Evolutionary conservation across 2,888 invertebrate species (phyloP).

Genomic region (Sminthurinus aureus): DNA sequence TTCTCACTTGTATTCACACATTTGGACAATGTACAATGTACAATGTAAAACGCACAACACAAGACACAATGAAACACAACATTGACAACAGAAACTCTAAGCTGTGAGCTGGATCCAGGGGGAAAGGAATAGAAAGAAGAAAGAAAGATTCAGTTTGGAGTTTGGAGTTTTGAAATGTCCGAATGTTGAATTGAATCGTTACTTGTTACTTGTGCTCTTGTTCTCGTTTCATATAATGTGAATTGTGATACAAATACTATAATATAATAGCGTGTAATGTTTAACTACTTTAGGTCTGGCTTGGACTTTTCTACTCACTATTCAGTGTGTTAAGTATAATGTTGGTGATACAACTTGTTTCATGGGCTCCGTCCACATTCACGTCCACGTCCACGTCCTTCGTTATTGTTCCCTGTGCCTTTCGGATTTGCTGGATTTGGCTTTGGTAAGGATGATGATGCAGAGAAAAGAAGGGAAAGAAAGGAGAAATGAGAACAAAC

Average conservation of each 20-base stretch:
- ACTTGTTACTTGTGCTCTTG: constrained; percentile 13
- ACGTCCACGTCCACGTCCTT: not conserved
- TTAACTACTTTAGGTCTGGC: too few species aligned
- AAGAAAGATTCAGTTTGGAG: constrained; percentile 16
- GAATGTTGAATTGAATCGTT: constrained; percentile 34
- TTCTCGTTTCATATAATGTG: not conserved
- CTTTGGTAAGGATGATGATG: constrained; percentile 8
- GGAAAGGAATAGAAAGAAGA: not conserved
- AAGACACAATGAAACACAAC: too few species aligned
- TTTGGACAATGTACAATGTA: not conserved
- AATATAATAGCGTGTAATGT: too few species aligned
- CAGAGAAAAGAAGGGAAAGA: not conserved
- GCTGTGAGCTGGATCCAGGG: too few species aligned
- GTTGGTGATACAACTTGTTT: not conserved
- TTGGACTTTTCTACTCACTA: too few species aligned
- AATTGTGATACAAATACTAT: too few species aligned
- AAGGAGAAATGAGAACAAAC: too few species aligned
- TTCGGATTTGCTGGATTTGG: not conserved
- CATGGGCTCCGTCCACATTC: not conserved
- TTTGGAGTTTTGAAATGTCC: not conserved
- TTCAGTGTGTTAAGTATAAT: not conserved
- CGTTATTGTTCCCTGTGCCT: not conserved
- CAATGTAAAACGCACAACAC: too few species aligned
- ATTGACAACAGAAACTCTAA: too few species aligned
- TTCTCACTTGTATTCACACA: constrained; percentile 42